These are phyloP conservation scores for Rhabditophanes sp. DNA, from an alignment of 2,888 invertebrate species.

Conservation along the genomic window DNA sequence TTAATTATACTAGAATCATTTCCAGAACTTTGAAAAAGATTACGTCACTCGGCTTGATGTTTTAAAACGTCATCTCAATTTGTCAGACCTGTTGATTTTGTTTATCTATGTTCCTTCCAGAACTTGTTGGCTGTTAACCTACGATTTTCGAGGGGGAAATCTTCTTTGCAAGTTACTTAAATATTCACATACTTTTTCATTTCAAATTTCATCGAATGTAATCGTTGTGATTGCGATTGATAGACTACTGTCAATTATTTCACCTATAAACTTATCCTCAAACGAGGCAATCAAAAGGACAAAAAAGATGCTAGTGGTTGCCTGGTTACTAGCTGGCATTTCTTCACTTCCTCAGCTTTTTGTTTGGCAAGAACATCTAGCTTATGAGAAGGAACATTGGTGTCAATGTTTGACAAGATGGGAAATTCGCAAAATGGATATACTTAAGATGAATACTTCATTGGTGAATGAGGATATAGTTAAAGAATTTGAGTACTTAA, in stretches of 20 bases:
- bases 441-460: too few relatives aligned
- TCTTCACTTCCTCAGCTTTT: constrained; percentile 30
- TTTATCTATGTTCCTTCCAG: constrained; percentile 40
- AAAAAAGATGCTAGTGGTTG: constrained; percentile 25
- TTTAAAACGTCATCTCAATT: constrained; percentile 38
- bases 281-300: constrained; percentile 26
- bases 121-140: constrained; percentile 40
- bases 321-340: constrained; percentile 34
- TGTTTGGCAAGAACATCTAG: constrained; percentile 32
- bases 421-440: too few relatives aligned
- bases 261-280: constrained; percentile 28
- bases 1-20: constrained; percentile 3
- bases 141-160: constrained; percentile 39
- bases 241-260: constrained; percentile 34
- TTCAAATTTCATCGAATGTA: constrained; percentile 42
- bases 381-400: constrained; percentile 34
- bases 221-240: constrained; percentile 43
- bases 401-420: constrained; percentile 37
- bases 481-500: too few relatives aligned
- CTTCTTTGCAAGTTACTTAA: constrained; percentile 39
- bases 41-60: constrained; percentile 34
- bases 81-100: constrained; percentile 41
- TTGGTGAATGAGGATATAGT: too few relatives aligned
- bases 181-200: constrained; percentile 35
- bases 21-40: constrained; percentile 33